phyloP scores from a whole-genome alignment of 2,888 invertebrate species.

The Netelia virgata region DNA sequence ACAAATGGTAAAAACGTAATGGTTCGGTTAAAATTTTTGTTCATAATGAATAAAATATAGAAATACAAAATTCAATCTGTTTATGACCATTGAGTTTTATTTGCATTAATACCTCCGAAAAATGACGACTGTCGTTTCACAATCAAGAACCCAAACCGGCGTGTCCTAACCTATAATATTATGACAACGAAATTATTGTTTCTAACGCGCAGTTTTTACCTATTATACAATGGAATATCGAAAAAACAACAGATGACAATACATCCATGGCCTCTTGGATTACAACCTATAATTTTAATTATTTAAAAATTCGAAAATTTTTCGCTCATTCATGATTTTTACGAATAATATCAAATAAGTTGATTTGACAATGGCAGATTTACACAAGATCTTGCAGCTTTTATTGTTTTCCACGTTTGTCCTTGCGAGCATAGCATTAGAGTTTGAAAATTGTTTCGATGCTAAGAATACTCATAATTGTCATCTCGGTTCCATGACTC shows the following conservation, averaged over 20 bases:
- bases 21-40: not conserved
- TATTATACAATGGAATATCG: not conserved
- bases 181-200: not conserved
- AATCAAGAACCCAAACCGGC: not conserved
- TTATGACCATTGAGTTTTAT: not conserved
- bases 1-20: not conserved
- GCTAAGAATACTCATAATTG: constrained; percentile 75
- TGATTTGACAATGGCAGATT: constrained; percentile 27
- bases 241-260: not conserved
- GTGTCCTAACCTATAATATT: not conserved
- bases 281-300: not conserved
- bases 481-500: constrained; percentile 89
- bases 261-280: not conserved
- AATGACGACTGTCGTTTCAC: not conserved
- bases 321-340: not conserved
- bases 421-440: not conserved
- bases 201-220: not conserved
- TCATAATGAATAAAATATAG: not conserved
- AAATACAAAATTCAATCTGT: not conserved
- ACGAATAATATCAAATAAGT: not conserved
- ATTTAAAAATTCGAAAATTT: not conserved
- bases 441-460: constrained; percentile 53
- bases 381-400: not conserved
- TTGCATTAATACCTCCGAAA: too few relatives aligned
- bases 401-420: constrained; percentile 1